Percentiles rank a stretch among this genome's conserved stretches.
phyloP scores from a whole-genome alignment of 2,888 invertebrate genomes.

The Netelia melanura region DNA sequence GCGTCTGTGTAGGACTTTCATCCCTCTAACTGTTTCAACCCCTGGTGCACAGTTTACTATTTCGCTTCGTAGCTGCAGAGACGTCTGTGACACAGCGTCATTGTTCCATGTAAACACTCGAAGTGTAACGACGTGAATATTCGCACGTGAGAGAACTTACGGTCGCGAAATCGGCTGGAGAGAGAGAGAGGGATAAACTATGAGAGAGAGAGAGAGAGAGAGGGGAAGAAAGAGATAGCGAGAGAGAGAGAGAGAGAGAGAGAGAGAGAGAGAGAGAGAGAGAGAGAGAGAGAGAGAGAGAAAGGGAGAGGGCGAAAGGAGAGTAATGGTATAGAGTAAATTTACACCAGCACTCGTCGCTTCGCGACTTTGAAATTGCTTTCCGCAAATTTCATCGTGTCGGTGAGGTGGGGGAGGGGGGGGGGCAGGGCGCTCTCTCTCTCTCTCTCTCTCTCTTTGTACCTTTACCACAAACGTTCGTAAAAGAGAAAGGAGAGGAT shows the following conservation, averaged over 20 bases:
- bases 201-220: background rate
- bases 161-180: slow-evolving; percentile 8
- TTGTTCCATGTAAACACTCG: slow-evolving; percentile 55
- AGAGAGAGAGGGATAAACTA: too few relatives aligned
- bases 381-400: slow-evolving; percentile 58
- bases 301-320: slow-evolving; percentile 1
- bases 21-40: background rate
- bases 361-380: slow-evolving; percentile 59
- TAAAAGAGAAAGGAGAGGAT: too few relatives aligned
- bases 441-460: slow-evolving; percentile 2
- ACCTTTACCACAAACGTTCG: background rate
- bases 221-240: background rate
- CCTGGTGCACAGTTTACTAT: background rate
- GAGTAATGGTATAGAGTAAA: slow-evolving; percentile 41
- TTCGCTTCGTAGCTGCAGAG: slow-evolving; percentile 5
- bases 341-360: slow-evolving; percentile 25
- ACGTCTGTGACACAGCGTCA: slow-evolving; percentile 25
- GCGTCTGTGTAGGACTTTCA: background rate
- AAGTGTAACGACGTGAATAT: slow-evolving; percentile 60
- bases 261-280: background rate
- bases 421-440: background rate
- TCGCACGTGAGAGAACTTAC: slow-evolving; percentile 50
- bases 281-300: background rate
- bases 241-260: slow-evolving; percentile 1
- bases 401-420: background rate